Percentiles rank a stretch among this genome's conserved stretches.
Conservation (phyloP, 2,888 invertebrate genomes). For the Dione juno region DNA sequence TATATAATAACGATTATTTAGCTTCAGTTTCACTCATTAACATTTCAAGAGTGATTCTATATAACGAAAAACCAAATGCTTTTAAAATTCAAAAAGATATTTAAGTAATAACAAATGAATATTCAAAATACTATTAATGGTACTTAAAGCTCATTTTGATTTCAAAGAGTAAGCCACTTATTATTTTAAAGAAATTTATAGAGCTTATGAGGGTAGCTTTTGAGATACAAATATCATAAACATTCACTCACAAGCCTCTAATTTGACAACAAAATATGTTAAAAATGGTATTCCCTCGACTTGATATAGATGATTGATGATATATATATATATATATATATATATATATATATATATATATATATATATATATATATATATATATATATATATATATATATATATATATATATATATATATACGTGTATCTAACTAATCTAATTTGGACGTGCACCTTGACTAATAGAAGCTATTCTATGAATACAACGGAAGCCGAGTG, state of each 20-base stretch:
- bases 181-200: no score
- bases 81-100: neutral
- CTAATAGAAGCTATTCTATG: conserved; percentile 5
- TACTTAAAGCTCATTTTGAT: neutral
- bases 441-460: conserved; percentile 2
- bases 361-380: no score
- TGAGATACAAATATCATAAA: no score
- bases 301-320: no score
- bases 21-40: neutral
- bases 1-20: no score
- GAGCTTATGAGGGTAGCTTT: no score
- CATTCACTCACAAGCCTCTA: no score
- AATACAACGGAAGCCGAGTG: conserved; percentile 23
- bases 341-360: no score
- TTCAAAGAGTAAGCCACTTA: neutral
- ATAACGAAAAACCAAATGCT: neutral
- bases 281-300: no score
- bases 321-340: no score
- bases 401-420: neutral
- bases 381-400: no score
- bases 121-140: neutral
- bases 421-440: neutral
- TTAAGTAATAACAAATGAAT: neutral
- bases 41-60: neutral
- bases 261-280: no score